A percentile compares a stretch with the other conserved stretches of the same genome.
These are phyloP conservation scores for Pseudomugil tenellus DNA, from an alignment of 2,797 vertebrate genomes.

Conservation along the genomic window DNA sequence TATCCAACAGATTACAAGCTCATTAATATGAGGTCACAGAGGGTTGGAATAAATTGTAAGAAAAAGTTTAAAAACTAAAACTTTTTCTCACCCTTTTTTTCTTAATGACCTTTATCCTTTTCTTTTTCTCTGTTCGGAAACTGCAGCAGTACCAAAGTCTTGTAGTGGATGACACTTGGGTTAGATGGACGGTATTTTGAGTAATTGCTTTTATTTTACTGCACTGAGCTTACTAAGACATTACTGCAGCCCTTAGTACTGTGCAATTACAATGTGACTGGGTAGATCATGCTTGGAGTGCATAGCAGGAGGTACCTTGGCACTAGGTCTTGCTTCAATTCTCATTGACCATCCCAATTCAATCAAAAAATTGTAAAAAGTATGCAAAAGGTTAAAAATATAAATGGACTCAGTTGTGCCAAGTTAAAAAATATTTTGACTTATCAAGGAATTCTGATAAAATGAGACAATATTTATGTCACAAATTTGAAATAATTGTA, in stretches of 20 bases:
- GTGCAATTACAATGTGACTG: slow-evolving; percentile 47
- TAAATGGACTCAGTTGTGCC: not conserved
- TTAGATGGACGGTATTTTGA: slow-evolving; percentile 43
- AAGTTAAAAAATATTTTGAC: not conserved
- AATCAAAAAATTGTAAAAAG: slow-evolving; percentile 7
- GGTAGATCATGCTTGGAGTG: slow-evolving; percentile 43
- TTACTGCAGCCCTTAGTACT: slow-evolving; percentile 40
- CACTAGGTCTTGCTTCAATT: slow-evolving; percentile 51
- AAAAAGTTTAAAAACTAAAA: not conserved
- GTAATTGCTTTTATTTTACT: slow-evolving; percentile 64
- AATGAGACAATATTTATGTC: not conserved
- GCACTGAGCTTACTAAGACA: slow-evolving; percentile 45
- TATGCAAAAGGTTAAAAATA: not conserved
- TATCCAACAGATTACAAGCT: slow-evolving; percentile 13
- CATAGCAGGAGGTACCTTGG: slow-evolving; percentile 26
- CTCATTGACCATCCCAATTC: slow-evolving; percentile 36
- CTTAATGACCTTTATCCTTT: slow-evolving; percentile 10
- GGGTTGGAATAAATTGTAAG: not conserved
- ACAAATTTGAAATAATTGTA: not conserved
- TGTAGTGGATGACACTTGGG: slow-evolving; percentile 28
- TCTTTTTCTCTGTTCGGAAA: slow-evolving; percentile 10
- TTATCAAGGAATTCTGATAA: not conserved
- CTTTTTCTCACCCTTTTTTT: not conserved
- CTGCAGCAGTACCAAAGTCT: slow-evolving; percentile 21
- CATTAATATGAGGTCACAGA: slow-evolving; percentile 21